phyloP scores from a whole-genome alignment of 1,140 invertebrate genomes.

The Trichonephila clavipes region DNA sequence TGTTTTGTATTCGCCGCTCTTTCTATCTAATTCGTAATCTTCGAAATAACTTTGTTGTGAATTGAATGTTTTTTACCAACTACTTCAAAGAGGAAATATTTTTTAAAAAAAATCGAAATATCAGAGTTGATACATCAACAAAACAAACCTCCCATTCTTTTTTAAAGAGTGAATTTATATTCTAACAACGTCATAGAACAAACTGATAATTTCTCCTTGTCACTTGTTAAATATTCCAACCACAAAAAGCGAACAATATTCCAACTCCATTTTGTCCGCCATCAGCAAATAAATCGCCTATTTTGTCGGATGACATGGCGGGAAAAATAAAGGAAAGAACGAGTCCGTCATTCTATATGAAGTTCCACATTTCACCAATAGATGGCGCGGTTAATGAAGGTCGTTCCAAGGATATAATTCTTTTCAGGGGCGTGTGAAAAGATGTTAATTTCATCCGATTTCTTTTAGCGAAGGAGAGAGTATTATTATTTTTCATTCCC shows the following conservation, averaged over 20 bases:
- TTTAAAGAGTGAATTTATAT: not conserved
- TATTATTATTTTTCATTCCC: not conserved
- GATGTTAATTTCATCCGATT: not conserved
- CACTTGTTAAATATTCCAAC: not conserved
- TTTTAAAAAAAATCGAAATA: not conserved
- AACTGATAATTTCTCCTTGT: not conserved
- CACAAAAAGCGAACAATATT: not conserved
- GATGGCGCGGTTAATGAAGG: slow-evolving; percentile 9
- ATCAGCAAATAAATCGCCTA: slow-evolving; percentile 16
- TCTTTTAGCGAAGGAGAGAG: not conserved
- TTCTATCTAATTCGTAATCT: not conserved
- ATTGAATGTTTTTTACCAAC: not conserved
- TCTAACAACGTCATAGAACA: not conserved
- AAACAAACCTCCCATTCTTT: not conserved
- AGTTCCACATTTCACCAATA: not conserved
- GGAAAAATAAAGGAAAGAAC: not conserved
- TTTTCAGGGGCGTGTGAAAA: not conserved
- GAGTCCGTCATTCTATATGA: not conserved
- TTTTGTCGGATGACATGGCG: not conserved
- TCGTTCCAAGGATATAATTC: slow-evolving; percentile 28
- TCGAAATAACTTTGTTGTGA: not conserved
- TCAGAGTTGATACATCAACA: not conserved
- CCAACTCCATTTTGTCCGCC: not conserved
- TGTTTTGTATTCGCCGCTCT: not conserved
- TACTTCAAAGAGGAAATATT: not conserved